Percentiles rank a stretch among this genome's conserved stretches.
phyloP scores from a whole-genome alignment of 2,113 vertebrate species.

The Hiodon alosoides region DNA sequence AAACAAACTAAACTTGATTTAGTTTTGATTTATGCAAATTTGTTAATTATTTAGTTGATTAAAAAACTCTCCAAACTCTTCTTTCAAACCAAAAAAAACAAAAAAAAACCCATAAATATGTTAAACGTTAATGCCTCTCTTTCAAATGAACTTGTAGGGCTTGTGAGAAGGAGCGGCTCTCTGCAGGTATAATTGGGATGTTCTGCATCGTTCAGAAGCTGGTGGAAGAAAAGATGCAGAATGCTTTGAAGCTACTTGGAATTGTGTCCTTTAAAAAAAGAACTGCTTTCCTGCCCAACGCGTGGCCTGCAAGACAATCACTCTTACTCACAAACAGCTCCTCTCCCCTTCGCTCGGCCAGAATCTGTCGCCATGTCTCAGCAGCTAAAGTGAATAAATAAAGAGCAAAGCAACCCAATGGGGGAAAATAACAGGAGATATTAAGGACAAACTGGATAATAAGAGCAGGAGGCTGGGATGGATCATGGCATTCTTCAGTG shows the following conservation, averaged over 20 bases:
- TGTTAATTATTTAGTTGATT: no score
- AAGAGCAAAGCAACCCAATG: slow-evolving; percentile 31
- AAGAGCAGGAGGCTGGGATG: slow-evolving; percentile 32
- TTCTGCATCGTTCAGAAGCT: background rate
- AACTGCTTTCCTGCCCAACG: background rate
- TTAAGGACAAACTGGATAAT: slow-evolving; percentile 40
- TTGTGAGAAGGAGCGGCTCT: no score
- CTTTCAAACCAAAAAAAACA: no score
- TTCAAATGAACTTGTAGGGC: background rate
- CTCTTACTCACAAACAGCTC: background rate
- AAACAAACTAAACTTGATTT: no score
- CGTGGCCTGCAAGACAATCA: background rate
- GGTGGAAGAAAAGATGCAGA: background rate
- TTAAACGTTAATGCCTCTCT: background rate
- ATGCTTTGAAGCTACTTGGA: background rate
- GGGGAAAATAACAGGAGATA: slow-evolving; percentile 35
- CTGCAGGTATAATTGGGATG: no score
- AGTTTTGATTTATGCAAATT: no score
- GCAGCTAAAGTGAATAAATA: slow-evolving; percentile 27
- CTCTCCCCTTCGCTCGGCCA: background rate
- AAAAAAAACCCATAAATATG: no score
- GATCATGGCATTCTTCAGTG: slow-evolving; percentile 29
- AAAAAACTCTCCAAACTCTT: no score
- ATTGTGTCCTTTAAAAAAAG: background rate
- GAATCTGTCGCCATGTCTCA: no score